Evolutionary conservation across 2,888 invertebrate genomes (phyloP), one percentile per base, ranked within the genome.

Genomic region (Bruchidius siliquastri): DNA sequence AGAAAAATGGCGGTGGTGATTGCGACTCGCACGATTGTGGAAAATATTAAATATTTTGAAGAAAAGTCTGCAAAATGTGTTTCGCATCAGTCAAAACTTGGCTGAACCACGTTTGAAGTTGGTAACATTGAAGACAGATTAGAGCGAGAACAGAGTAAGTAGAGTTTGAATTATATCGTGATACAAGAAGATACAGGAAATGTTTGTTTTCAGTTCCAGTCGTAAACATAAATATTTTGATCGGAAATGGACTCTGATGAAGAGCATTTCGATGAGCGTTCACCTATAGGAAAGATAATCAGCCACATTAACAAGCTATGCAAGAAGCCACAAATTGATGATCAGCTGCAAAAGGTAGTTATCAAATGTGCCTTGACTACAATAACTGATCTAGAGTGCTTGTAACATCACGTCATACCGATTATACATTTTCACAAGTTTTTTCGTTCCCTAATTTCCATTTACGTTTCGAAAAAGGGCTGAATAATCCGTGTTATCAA

Each of bases 241-340:
- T 1, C 10, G 21, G 21, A 71, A 78, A 78, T 71, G 78, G 77
- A 4, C 13, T 49, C 21, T 68, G 79, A 80, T 72, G 76, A 77
- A 20, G 78, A 79, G 22, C 71, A 77, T 32, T 75, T 74, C 21
- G 77, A 80, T 71, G 75, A 76, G 68, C 76, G 69, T 22, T 72
- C 79, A 4, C 78, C 79, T 26, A 78, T 80, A 69, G 81, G 82
- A 22, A 74, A 80, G 74, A 76, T 85, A n/a, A 83, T 85, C 72
- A 73, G 79, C 30, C 76, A 78, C 72, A 71, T 85, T 21, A 81
- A 81, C 69, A 76, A 79, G 13, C 79, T 85, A 74, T 73, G 78
- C n/a, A 86, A 84, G 75, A 85, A 85, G 73, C 83, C 84, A 20
- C 75, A 78, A 72, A 79, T 86, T 70, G 85, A 86, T 74, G 77